Percentiles rank a stretch among this genome's conserved stretches.
Conservation (phyloP, 37 sponge, comb jelly and placozoan species). For the Agelas oroides region DNA sequence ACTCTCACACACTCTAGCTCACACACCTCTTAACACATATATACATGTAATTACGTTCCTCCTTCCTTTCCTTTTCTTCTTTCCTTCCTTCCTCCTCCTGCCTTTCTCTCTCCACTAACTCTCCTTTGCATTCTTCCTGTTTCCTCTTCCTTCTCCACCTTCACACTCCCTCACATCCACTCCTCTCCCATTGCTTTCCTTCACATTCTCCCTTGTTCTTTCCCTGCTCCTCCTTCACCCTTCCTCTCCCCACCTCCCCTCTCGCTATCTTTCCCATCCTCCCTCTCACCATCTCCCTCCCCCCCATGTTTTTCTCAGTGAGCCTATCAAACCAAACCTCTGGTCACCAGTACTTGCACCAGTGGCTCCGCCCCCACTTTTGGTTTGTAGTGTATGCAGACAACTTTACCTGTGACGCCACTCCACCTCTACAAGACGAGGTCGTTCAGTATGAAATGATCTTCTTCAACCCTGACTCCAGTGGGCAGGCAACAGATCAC, state of each 20-base stretch:
- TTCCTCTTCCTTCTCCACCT: no score
- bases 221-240: no score
- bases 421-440: conserved; percentile 13
- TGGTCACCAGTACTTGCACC: conserved; percentile 63
- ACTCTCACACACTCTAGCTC: no score
- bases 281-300: neutral
- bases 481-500: conserved; percentile 58
- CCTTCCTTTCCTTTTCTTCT: neutral
- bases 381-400: conserved; percentile 82
- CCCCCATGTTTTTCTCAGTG: conserved; percentile 16
- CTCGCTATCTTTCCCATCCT: neutral
- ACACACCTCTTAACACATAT: no score
- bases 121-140: neutral
- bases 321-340: neutral
- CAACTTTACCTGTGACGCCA: conserved; percentile 37
- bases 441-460: conserved; percentile 50
- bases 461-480: conserved; percentile 74
- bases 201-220: no score
- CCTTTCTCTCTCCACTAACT: neutral
- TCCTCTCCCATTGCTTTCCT: no score
- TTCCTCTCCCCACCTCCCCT: no score
- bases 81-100: no score
- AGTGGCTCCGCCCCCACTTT: conserved; percentile 72
- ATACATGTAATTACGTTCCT: neutral
- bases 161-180: no score